Conservation (phyloP, 2,888 invertebrate species). For the Pheosia tremula region DNA sequence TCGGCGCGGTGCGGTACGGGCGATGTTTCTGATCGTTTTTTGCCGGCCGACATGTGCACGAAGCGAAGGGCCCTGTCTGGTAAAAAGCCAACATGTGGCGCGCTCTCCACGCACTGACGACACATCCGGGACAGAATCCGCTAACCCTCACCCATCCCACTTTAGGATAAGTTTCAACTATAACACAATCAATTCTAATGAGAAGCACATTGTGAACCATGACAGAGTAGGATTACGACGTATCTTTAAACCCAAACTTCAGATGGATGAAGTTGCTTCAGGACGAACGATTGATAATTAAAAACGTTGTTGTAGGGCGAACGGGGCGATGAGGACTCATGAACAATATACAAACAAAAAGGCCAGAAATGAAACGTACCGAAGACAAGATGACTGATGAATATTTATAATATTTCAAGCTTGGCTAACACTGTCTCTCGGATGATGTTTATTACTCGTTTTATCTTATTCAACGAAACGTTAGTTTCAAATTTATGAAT, state of each 20-base stretch:
- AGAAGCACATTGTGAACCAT: background rate
- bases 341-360: constrained; percentile 44
- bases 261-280: background rate
- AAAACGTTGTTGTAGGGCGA: constrained; percentile 28
- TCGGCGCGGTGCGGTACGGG: constrained; percentile 22
- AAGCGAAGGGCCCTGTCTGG: constrained; percentile 46
- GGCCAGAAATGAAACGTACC: constrained; percentile 38
- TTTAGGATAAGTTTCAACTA: constrained; percentile 24
- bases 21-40: constrained; percentile 46
- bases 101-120: constrained; percentile 38
- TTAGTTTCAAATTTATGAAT: constrained; percentile 44
- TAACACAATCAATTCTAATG: constrained; percentile 13
- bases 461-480: constrained; percentile 41
- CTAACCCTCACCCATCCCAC: constrained; percentile 29
- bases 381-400: constrained; percentile 43
- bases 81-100: constrained; percentile 63
- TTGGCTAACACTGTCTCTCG: constrained; percentile 39
- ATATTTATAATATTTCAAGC: constrained; percentile 51
- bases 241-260: background rate
- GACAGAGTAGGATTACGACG: background rate
- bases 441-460: constrained; percentile 44
- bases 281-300: constrained; percentile 21
- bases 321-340: constrained; percentile 27
- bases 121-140: constrained; percentile 56
- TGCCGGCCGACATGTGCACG: constrained; percentile 52